Conservation (phyloP, 2,797 vertebrate genomes). For the Momotus momota region DNA sequence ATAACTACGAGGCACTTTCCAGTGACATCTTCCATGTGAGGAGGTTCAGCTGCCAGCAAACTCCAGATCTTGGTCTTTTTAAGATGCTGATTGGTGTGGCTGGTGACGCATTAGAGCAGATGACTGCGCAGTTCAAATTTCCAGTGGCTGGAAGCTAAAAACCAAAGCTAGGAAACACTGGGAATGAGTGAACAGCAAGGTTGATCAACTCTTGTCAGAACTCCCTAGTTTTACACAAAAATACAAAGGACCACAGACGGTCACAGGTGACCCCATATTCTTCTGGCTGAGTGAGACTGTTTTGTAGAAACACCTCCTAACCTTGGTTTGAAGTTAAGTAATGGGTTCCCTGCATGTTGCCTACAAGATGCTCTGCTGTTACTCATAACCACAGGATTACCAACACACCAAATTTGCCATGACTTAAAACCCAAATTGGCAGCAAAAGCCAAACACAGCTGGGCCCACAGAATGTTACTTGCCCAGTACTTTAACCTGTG, state of each 20-base stretch:
- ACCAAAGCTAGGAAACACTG: not conserved
- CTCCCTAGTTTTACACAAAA: not conserved
- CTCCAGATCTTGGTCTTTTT: not conserved
- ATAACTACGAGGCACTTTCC: not conserved
- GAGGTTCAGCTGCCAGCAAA: not conserved
- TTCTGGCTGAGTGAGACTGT: not conserved
- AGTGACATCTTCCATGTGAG: not conserved
- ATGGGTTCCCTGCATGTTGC: not conserved
- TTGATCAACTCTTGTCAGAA: not conserved
- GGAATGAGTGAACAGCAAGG: not conserved
- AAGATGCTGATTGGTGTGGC: not conserved
- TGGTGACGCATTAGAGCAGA: not conserved
- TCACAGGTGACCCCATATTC: not conserved
- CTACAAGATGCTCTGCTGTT: not conserved
- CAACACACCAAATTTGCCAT: not conserved
- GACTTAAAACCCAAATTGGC: not conserved
- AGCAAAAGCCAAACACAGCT: not conserved
- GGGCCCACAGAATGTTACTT: accelerated
- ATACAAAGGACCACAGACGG: not conserved
- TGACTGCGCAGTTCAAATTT: not conserved
- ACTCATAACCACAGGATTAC: not conserved
- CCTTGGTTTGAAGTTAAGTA: not conserved
- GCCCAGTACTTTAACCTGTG: not conserved
- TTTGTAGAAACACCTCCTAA: not conserved
- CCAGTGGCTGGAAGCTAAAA: not conserved